These are phyloP conservation scores for Neodiprion fabricii DNA, from an alignment of 1,140 invertebrate species.

Conservation along the genomic window DNA sequence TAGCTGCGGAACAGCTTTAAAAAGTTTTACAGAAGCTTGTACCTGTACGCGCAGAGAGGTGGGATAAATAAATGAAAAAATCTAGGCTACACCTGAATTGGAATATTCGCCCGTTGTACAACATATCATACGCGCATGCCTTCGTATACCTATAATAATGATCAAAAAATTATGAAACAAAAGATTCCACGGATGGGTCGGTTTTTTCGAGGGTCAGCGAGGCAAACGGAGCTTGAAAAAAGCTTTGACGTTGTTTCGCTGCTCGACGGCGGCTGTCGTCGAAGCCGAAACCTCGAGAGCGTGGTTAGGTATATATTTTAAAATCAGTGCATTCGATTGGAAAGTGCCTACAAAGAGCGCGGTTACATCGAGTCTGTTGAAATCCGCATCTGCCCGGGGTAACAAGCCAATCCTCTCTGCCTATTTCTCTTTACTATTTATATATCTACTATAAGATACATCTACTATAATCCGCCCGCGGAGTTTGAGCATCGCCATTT, in stretches of 20 bases:
- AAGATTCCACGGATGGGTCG: conserved; percentile 63
- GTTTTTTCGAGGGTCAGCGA: conserved; percentile 62
- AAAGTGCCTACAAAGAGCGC: conserved; percentile 60
- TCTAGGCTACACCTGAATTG: too few species aligned
- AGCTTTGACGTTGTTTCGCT: conserved; percentile 54
- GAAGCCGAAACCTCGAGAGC: conserved; percentile 51
- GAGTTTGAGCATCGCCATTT: too few species aligned
- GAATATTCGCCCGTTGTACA: too few species aligned
- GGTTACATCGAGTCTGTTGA: conserved; percentile 62
- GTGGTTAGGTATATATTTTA: conserved; percentile 52
- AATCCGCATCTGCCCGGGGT: conserved; percentile 43
- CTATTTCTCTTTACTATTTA: background rate
- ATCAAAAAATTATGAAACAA: conserved; percentile 62
- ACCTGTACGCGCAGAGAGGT: background rate
- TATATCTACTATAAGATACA: background rate
- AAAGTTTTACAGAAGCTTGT: conserved; percentile 30
- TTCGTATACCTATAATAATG: conserved; percentile 48
- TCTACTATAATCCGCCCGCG: too few species aligned
- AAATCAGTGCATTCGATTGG: conserved; percentile 61
- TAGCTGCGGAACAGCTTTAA: conserved; percentile 38
- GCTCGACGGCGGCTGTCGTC: conserved; percentile 38
- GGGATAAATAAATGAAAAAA: background rate
- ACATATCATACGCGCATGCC: too few species aligned
- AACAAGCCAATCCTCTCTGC: background rate
- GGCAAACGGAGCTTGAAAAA: conserved; percentile 51